Conservation (phyloP, 2,113 vertebrate genomes). For the Psettodes erumei region DNA sequence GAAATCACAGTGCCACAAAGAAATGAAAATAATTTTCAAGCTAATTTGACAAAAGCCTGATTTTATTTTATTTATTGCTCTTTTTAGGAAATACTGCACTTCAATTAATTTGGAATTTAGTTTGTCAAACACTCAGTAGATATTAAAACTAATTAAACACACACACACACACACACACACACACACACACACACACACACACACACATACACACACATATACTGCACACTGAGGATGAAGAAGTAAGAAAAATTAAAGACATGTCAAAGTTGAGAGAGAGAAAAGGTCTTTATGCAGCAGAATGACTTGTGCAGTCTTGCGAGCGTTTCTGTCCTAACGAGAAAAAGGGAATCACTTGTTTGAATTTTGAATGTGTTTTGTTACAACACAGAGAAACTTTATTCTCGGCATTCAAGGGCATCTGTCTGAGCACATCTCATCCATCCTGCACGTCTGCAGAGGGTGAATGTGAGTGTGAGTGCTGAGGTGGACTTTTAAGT, state of each 20-base stretch:
- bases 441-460: neutral
- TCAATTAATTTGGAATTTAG: slow-evolving; percentile 6
- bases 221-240: neutral
- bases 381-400: neutral
- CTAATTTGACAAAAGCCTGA: neutral
- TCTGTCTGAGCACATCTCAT: slow-evolving; percentile 9
- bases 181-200: neutral
- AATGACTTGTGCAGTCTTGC: neutral
- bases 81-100: neutral
- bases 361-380: neutral
- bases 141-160: neutral
- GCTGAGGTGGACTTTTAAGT: slow-evolving; percentile 25
- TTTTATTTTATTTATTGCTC: neutral
- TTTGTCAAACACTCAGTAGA: slow-evolving; percentile 1
- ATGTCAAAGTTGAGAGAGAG: neutral
- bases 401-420: slow-evolving; percentile 12
- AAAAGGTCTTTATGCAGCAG: neutral
- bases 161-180: neutral
- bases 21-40: neutral
- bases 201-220: neutral
- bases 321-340: neutral
- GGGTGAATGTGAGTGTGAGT: slow-evolving; percentile 16
- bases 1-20: neutral
- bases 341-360: neutral
- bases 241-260: neutral